Evolutionary conservation across 2,113 vertebrate genomes (phyloP).

Genomic region (Hemiscyllium ocellatum): DNA sequence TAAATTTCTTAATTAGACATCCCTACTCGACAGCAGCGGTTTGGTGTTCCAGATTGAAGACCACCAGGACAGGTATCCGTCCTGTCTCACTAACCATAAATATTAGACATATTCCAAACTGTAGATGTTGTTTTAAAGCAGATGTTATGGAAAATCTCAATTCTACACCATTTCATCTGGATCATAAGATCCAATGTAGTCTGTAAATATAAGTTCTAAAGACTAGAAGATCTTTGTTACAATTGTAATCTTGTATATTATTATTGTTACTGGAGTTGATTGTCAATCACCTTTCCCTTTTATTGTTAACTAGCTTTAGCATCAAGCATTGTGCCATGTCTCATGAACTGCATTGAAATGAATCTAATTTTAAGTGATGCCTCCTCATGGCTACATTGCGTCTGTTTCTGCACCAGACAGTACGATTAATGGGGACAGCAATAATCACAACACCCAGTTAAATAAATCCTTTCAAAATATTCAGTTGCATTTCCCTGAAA

Average conservation of each 20-base stretch:
- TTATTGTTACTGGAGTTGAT: not conserved
- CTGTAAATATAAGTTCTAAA: not conserved
- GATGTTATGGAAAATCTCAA: not conserved
- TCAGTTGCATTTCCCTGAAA: not conserved
- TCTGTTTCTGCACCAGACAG: not conserved
- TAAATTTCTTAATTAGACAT: not conserved
- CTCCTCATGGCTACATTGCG: not conserved
- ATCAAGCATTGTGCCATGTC: not conserved
- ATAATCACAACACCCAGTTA: not conserved
- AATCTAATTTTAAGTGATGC: not conserved
- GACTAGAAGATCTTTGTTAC: not conserved
- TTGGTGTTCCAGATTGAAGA: not conserved
- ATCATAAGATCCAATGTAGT: not conserved
- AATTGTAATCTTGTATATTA: not conserved
- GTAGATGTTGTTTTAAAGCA: not conserved
- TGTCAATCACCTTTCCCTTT: not conserved
- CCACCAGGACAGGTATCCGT: no score
- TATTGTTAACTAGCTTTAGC: not conserved
- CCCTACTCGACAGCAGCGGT: not conserved
- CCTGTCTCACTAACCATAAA: not conserved
- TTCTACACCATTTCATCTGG: not conserved
- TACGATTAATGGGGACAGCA: not conserved
- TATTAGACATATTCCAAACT: not conserved
- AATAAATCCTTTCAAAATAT: conserved; percentile 9
- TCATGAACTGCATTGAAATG: not conserved